These are phyloP conservation scores for Callosobruchus maculatus DNA, from an alignment of 2,888 invertebrate genomes.

Conservation along the genomic window DNA sequence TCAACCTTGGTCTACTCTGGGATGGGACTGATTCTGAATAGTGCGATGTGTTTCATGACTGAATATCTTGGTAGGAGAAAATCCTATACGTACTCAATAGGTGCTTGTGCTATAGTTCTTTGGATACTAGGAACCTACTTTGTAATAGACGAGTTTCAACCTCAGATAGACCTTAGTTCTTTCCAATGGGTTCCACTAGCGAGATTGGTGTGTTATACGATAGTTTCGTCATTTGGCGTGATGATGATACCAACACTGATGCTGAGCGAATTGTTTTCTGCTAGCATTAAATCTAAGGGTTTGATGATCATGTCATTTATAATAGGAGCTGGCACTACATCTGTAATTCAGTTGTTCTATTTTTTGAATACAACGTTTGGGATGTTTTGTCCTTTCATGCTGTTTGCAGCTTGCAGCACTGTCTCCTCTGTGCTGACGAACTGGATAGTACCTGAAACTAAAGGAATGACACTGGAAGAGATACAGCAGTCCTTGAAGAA, in stretches of 20 bases:
- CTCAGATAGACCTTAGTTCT: constrained; percentile 5
- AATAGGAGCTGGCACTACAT: constrained; percentile 26
- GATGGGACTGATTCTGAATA: constrained; percentile 8
- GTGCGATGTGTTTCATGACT: constrained; percentile 10
- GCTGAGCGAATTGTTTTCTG: constrained; percentile 34
- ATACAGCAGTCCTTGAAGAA: constrained; percentile 33
- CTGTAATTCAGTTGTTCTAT: constrained; percentile 35
- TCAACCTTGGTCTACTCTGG: constrained; percentile 15
- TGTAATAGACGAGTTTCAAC: constrained; percentile 13
- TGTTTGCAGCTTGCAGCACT: constrained; percentile 32
- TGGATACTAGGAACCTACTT: constrained; percentile 15
- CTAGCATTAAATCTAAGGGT: constrained; percentile 33
- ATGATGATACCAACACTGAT: constrained; percentile 34
- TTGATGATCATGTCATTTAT: constrained; percentile 28
- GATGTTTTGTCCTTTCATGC: constrained; percentile 32
- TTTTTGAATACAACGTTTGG: constrained; percentile 31
- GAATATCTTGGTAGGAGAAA: constrained; percentile 17
- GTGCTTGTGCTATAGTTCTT: constrained; percentile 10
- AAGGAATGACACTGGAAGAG: constrained; percentile 40
- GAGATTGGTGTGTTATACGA: constrained; percentile 33
- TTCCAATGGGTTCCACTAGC: constrained; percentile 32
- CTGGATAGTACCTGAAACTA: constrained; percentile 39
- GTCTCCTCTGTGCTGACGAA: constrained; percentile 27
- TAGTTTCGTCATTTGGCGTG: constrained; percentile 31
- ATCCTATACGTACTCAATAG: constrained; percentile 16